Evolutionary conservation across 2,888 invertebrate genomes (phyloP).

Genomic region (Malacosoma neustria): DNA sequence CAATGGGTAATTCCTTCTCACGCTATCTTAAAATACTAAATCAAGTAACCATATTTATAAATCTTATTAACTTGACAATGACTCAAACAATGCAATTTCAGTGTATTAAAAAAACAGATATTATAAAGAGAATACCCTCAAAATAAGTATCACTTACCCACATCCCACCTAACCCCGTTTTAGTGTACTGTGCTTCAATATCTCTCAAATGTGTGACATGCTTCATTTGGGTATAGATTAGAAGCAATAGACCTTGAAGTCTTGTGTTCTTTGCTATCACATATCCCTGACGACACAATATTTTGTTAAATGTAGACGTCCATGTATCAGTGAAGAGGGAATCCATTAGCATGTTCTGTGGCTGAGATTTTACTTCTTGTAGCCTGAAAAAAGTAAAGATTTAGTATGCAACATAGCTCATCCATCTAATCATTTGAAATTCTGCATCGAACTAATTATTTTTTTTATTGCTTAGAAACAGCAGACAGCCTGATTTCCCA

Average conservation of each 20-base stretch:
- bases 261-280: conserved; percentile 87
- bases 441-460: too few relatives aligned
- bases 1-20: too few relatives aligned
- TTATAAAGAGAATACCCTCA: too few relatives aligned
- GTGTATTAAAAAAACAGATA: too few relatives aligned
- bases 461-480: too few relatives aligned
- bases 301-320: conserved; percentile 83
- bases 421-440: too few relatives aligned
- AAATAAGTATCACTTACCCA: conserved; percentile 80
- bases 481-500: too few relatives aligned
- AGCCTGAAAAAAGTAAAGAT: conserved; percentile 73
- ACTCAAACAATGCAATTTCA: too few relatives aligned
- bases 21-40: too few relatives aligned
- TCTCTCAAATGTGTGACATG: conserved; percentile 88
- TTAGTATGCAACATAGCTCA: too few relatives aligned
- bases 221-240: conserved; percentile 84
- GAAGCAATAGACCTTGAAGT: conserved; percentile 88
- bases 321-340: conserved; percentile 89
- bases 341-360: conserved; percentile 88
- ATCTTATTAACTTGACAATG: too few relatives aligned
- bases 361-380: conserved; percentile 93
- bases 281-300: conserved; percentile 80
- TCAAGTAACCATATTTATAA: too few relatives aligned
- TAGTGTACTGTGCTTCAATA: conserved; percentile 90
- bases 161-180: conserved; percentile 92